A percentile compares a stretch with the other conserved stretches of the same genome.
phyloP scores from a whole-genome alignment of 1,140 invertebrate genomes.

The Diploscapter pachys region DNA sequence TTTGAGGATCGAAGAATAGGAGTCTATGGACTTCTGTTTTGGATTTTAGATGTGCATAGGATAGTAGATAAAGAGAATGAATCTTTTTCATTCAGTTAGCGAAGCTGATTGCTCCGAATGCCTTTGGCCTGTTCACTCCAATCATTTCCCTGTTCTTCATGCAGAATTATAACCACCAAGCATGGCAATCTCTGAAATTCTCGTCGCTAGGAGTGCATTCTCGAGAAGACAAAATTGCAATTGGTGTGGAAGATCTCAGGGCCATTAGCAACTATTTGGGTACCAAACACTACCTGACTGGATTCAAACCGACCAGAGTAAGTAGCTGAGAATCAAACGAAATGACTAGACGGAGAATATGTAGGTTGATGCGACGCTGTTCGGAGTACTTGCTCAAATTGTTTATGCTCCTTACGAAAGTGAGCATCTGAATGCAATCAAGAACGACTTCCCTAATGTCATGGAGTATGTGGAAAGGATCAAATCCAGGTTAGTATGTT shows the following conservation, averaged over 20 bases:
- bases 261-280: slow-evolving; percentile 81
- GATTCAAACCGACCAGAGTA: slow-evolving; percentile 80
- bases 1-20: too few species aligned
- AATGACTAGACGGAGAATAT: background rate
- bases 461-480: slow-evolving; percentile 29
- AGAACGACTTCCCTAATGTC: slow-evolving; percentile 40
- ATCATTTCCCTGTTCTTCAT: slow-evolving; percentile 5
- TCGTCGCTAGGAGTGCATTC: slow-evolving; percentile 19
- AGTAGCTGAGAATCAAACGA: slow-evolving; percentile 49
- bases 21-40: too few species aligned
- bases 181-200: slow-evolving; percentile 16
- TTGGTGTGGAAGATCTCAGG: slow-evolving; percentile 82
- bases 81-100: slow-evolving; percentile 1
- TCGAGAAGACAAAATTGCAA: slow-evolving; percentile 78
- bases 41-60: too few species aligned
- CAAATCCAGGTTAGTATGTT: slow-evolving; percentile 17
- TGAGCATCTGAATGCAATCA: slow-evolving; percentile 39
- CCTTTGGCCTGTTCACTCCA: background rate
- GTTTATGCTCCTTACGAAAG: slow-evolving; percentile 47
- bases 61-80: too few species aligned
- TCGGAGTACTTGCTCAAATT: slow-evolving; percentile 45
- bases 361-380: slow-evolving; percentile 44
- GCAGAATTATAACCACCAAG: background rate
- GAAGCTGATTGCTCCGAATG: slow-evolving; percentile 8
- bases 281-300: slow-evolving; percentile 89